Evolutionary conservation across 1,140 invertebrate genomes (phyloP), one percentile per base, ranked within the genome.

Genomic region (Drosophila dunni): DNA sequence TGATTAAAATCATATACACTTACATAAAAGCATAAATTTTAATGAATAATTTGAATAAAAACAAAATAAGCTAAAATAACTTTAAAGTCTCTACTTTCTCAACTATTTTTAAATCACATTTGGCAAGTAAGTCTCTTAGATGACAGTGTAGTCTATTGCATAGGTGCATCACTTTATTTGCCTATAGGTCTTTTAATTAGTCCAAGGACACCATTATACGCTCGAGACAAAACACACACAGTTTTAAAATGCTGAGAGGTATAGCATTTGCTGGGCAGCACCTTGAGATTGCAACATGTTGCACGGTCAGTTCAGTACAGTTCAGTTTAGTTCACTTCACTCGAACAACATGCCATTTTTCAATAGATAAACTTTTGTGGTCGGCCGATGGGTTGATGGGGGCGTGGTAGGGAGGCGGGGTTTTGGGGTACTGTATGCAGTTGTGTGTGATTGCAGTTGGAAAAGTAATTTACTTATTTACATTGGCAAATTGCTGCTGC

Each of bases 401-500:
- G 13, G 7, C 0, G 17, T 13, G 5, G 11, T 11, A 2, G 9
- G 1, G 38, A 11, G 1, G 40, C 5, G 40, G 3, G 11, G n/a
- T 5, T n/a, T 71, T n/a, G n/a, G n/a, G n/a, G n/a, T n/a, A n/a
- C n/a, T n/a, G n/a, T n/a, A n/a, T n/a, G n/a, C 50, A n/a, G 15
- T 45, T 58, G 68, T 78, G 64, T 69, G 67, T 65, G 69, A 65
- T 51, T 53, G 54, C 67, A 81, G 74, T 85, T 85, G 48, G 46
- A 73, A 75, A 80, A 84, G 77, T 79, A 81, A 86, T 74, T 82
- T 82, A 83, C 68, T 83, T 86, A 86, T 86, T 86, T 79, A 82
- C 68, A 83, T 79, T 77, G 60, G 62, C 79, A 79, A 86, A 88
- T 88, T 83, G 79, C 72, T 70, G 68, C 42, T 63, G 56, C 54